Evolutionary conservation across 2,113 vertebrate species (phyloP).

Genomic region (Dolichotis patagonum): DNA sequence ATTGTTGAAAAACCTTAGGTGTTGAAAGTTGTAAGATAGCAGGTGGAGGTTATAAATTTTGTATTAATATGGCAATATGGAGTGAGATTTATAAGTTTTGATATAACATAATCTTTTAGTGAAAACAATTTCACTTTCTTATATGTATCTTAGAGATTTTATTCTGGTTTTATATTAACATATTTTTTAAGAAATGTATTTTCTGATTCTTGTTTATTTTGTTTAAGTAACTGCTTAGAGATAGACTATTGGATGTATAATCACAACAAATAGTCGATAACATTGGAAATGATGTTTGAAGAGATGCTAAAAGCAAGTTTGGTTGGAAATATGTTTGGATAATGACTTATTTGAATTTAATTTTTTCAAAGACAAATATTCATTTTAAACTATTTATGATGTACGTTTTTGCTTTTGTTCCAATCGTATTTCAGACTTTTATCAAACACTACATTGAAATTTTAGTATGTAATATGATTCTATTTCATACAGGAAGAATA

Average conservation of each 20-base stretch:
- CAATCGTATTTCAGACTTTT: conserved; percentile 29
- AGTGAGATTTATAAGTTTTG: conserved; percentile 37
- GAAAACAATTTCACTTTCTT: conserved; percentile 63
- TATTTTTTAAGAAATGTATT: conserved; percentile 59
- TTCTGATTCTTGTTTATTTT: conserved; percentile 60
- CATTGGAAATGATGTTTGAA: conserved; percentile 58
- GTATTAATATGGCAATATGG: conserved; percentile 19
- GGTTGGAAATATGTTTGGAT: conserved; percentile 49
- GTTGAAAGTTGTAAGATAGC: conserved; percentile 39
- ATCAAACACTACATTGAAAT: conserved; percentile 42
- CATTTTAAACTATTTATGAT: conserved; percentile 61
- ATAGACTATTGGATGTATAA: not conserved
- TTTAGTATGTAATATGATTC: not conserved
- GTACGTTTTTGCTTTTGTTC: conserved; percentile 21
- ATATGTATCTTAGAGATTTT: conserved; percentile 47
- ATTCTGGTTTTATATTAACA: conserved; percentile 58
- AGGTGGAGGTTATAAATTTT: not conserved
- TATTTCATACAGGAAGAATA: conserved; percentile 38
- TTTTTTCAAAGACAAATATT: conserved; percentile 62
- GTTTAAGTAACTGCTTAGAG: conserved; percentile 48
- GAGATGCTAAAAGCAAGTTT: conserved; percentile 51
- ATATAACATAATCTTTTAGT: not conserved
- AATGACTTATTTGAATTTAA: conserved; percentile 49
- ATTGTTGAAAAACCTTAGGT: conserved; percentile 11
- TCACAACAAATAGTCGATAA: conserved; percentile 41